Conservation (phyloP, 2,113 vertebrate genomes). For the Periophthalmus modestus region DNA sequence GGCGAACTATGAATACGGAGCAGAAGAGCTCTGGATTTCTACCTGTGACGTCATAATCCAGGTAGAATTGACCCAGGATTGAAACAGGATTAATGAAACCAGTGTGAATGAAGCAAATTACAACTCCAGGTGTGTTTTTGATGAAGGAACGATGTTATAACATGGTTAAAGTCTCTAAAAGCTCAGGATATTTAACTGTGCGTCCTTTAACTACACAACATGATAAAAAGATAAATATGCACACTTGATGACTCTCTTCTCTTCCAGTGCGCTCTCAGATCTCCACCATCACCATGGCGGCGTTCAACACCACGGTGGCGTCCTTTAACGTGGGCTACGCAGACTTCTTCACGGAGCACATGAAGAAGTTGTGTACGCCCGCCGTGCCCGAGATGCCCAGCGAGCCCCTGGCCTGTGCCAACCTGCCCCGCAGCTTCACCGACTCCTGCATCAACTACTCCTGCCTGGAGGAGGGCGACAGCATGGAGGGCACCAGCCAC, state of each 20-base stretch:
- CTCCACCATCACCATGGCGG: conserved; percentile 98
- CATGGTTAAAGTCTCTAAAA: too few relatives aligned
- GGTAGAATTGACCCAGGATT: too few relatives aligned
- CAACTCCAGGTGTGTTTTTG: too few relatives aligned
- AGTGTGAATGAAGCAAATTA: too few relatives aligned
- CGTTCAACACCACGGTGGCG: conserved; percentile 97
- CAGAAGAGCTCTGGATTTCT: too few relatives aligned
- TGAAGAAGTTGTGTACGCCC: conserved; percentile 96
- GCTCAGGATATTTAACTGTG: too few relatives aligned
- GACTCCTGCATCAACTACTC: conserved; percentile 99
- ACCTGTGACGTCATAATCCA: too few relatives aligned
- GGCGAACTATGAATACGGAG: too few relatives aligned
- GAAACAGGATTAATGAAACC: too few relatives aligned
- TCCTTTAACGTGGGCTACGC: conserved; percentile 98
- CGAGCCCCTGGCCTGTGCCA: conserved; percentile 91
- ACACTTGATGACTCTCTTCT: background rate
- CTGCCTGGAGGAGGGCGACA: conserved; percentile 92
- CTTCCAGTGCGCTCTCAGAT: conserved; percentile 93
- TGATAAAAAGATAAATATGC: background rate
- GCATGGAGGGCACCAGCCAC: conserved; percentile 95
- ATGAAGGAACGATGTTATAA: too few relatives aligned
- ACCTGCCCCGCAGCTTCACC: conserved; percentile 95
- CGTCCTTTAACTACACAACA: too few relatives aligned
- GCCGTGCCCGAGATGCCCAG: conserved; percentile 86
- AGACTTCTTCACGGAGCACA: conserved; percentile 97